Evolutionary conservation across 2,888 invertebrate genomes (phyloP).

Genomic region (Diarsia mendica): DNA sequence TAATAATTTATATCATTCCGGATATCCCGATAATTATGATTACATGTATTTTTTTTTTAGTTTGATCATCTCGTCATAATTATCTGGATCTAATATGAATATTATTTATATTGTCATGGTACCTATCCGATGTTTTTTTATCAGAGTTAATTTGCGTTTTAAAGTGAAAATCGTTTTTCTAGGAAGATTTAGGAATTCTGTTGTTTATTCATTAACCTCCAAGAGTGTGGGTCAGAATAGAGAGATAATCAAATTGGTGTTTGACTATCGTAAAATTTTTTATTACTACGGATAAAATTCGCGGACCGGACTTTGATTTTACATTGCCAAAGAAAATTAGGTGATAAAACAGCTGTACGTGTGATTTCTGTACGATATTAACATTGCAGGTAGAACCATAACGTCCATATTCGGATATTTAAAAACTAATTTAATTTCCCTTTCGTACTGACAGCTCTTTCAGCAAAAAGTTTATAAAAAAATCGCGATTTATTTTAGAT

Average conservation of each 20-base stretch:
- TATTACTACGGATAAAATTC: background rate
- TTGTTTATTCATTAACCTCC: background rate
- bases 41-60: too few relatives aligned
- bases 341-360: too few relatives aligned
- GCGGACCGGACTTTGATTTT: background rate
- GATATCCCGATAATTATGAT: too few relatives aligned
- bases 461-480: slow-evolving; percentile 14
- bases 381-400: background rate
- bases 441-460: slow-evolving; percentile 1
- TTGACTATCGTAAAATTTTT: background rate
- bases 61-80: too few relatives aligned
- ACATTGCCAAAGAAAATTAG: background rate
- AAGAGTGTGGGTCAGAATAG: background rate
- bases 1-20: too few relatives aligned
- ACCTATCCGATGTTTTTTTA: too few relatives aligned
- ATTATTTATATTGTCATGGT: too few relatives aligned
- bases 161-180: background rate
- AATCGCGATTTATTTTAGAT: slow-evolving; percentile 21
- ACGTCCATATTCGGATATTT: too few relatives aligned
- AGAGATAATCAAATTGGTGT: background rate
- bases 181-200: background rate
- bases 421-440: background rate
- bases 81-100: too few relatives aligned
- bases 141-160: background rate
- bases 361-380: background rate